Percentiles rank a stretch among this genome's conserved stretches.
Conservation (phyloP, 2,888 invertebrate genomes). For the Eucera pruinosa region DNA sequence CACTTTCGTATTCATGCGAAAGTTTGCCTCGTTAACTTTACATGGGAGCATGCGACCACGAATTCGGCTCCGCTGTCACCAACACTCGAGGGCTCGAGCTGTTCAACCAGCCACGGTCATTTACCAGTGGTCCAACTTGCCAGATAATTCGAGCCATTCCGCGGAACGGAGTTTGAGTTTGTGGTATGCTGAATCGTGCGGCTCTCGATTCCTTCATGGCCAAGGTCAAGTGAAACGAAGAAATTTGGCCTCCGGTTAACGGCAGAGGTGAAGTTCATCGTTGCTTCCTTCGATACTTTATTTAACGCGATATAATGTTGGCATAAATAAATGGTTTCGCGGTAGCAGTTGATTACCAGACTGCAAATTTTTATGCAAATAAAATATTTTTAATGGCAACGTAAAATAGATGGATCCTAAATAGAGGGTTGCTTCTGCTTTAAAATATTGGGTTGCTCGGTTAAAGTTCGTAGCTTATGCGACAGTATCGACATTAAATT, state of each 20-base stretch:
- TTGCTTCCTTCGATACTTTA: background rate
- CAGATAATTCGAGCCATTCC: conserved; percentile 65
- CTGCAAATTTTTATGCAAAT: no score
- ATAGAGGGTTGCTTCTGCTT: no score
- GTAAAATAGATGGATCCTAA: no score
- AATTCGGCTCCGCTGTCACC: conserved; percentile 64
- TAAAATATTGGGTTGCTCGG: no score
- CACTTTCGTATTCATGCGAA: conserved; percentile 82
- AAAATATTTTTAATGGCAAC: no score
- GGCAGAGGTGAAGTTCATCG: background rate
- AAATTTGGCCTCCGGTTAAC: conserved; percentile 24
- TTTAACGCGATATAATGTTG: conserved; percentile 15
- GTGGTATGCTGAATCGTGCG: conserved; percentile 32
- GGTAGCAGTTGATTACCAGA: no score
- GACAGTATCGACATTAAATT: no score
- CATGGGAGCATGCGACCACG: conserved; percentile 74
- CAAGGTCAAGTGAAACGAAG: conserved; percentile 52
- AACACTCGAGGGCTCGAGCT: conserved; percentile 12
- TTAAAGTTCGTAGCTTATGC: no score
- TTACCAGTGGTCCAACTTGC: conserved; percentile 53
- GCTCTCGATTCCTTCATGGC: conserved; percentile 20
- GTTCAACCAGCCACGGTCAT: conserved; percentile 37
- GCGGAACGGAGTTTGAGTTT: conserved; percentile 54
- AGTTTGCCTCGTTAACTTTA: conserved; percentile 82
- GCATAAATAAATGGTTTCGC: no score